Base-by-base conservation (phyloP, 1,140 invertebrate species). In the Ladona fulva region DNA sequence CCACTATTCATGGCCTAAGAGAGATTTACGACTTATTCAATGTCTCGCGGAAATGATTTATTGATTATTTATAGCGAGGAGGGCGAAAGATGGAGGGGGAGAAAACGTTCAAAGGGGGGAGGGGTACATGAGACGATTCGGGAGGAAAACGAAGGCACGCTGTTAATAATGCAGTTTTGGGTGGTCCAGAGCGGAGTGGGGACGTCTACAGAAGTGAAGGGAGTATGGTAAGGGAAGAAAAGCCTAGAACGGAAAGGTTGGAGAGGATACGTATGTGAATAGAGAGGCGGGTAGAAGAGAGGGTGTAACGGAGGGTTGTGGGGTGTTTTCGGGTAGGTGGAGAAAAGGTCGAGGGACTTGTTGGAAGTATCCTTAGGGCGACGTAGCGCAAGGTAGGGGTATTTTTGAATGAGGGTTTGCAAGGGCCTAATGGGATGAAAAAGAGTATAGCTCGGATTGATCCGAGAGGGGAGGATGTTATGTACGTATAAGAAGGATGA, bases 21-120 rank as follows among this genome's bases (percentile, higher is more conserved):
- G 52, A 66, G 52, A 66, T 66, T 66, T 66, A 66, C 52, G 52
- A 66, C 52, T 66, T 66, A 66, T 66, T 66, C 52, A 66, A 66
- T 66, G 52, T 66, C 52, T 66, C 52, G 12, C n/a, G 52, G 52
- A 66, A 66, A 66, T 66, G 52, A 66, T 66, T 66, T 66, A 66
- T 66, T 66, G 52, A 66, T 66, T 66, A 66, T 66, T 66, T 66
- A 66, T 66, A 66, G 52, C 3, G 52, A 6, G 52, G n/a, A 66
- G 52, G 52, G 52, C 5, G 52, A 12, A 5, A 66, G 52, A 12
- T 66, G 52, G 52, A 66, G 14, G 3, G 3, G 52, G 52, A 19
- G n/a, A n/a, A n/a, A n/a, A 52, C 44, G 44, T 10, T 11, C 10
- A 52, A 19, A 19, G 44, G 10, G 10, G 44, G 44, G 44, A 19